phyloP scores from a whole-genome alignment of 2,113 vertebrate species.

The Tinamus guttatus region DNA sequence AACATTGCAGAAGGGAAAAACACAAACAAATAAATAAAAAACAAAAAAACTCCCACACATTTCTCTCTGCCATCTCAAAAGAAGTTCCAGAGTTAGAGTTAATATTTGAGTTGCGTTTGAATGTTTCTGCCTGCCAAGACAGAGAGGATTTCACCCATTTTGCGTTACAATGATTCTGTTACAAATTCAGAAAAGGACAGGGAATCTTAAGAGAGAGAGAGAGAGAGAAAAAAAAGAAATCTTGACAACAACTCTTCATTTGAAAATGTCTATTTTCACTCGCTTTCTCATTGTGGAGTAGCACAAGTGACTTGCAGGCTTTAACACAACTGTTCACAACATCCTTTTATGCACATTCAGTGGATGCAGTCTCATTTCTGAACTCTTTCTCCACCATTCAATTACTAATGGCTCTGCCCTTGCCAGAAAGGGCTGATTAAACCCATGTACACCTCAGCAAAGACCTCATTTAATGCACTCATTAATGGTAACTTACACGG shows the following conservation, averaged over 20 bases:
- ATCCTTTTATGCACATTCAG: conserved; percentile 32
- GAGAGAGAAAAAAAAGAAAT: neutral
- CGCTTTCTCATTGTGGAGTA: neutral
- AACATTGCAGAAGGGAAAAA: neutral
- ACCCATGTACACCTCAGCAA: neutral
- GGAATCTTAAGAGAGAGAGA: neutral
- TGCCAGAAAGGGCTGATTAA: conserved; percentile 21
- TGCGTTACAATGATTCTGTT: neutral
- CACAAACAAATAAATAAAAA: neutral
- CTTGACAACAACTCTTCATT: neutral
- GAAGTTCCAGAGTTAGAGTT: neutral
- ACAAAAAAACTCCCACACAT: neutral
- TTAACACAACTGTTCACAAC: conserved; percentile 22
- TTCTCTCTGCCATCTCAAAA: neutral
- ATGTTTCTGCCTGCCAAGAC: neutral
- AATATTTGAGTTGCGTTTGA: conserved; percentile 7
- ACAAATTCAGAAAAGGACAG: neutral
- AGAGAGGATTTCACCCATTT: neutral
- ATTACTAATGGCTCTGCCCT: conserved; percentile 40
- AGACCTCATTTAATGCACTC: neutral
- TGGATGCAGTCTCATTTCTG: conserved; percentile 40
- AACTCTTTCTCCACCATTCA: neutral
- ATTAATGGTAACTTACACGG: neutral
- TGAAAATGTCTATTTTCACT: neutral
- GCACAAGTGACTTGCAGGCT: conserved; percentile 26